Base-by-base conservation (phyloP, 2,888 invertebrate species). In the Syrphus vitripennis region DNA sequence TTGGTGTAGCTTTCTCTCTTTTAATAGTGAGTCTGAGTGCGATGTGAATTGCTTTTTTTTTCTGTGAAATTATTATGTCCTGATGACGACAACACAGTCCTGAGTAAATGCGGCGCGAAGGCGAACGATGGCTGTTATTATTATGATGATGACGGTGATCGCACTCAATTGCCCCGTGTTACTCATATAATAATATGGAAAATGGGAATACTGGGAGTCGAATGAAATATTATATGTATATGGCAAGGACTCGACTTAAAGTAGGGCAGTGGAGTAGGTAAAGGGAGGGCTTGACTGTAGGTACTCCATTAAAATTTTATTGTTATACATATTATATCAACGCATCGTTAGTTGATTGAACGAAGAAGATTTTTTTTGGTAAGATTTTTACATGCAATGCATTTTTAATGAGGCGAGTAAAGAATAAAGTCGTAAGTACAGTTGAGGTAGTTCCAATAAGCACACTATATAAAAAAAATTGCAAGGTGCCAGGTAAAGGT, bases 111-210 rank as follows among this genome's bases (percentile, higher is more conserved):
- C 29, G 71, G 71, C 53, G 70, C 71, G 67, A 71, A 76, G 59
- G 70, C 75, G 71, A 70, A 84, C 72, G 71, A 65, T 84, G 81
- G 82, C 63, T 67, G 77, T 82, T 72, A 86, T 72, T 63, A 72
- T 82, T 72, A 72, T 79, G 72, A 83, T 79, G 81, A 74, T 61
- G 81, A 80, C 72, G 77, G 77, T 77, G 82, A 86, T 86, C 86
- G 82, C 77, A 86, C 82, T 82, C 86, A 82, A 86, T 86, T 86
- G 86, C 26, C 72, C 77, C 82, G 57, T 86, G 86, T 78, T 69
- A 74, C 72, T 82, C 31, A 50, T 14, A 10, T 6, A n/a, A 34
- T 26, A 31, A 55, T 37, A 50, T 37, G 6, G 24, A 3, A 29
- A 0, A 12, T 3, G 3, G 48, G 2, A n/a, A n/a, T n/a, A n/a